phyloP scores from a whole-genome alignment of 92 coral and sea anemone genomes.

The Umimayanthus kanabou region DNA sequence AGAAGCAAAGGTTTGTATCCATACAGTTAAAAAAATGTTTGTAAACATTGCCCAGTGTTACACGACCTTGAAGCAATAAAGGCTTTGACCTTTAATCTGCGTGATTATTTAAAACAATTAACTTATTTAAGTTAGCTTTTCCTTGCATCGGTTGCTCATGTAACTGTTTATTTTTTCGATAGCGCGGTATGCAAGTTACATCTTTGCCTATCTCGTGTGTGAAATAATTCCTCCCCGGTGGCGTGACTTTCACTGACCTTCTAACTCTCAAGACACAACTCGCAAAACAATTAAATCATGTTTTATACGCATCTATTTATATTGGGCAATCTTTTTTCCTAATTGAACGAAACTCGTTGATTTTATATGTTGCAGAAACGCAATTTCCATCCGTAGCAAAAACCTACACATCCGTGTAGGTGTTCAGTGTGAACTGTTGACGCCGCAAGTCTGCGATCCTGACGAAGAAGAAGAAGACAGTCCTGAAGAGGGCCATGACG shows the following conservation, averaged over 20 bases:
- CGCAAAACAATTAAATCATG: not conserved
- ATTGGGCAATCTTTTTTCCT: not conserved
- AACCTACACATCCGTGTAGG: constrained; percentile 1
- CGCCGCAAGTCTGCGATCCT: constrained; percentile 1
- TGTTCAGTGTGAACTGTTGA: constrained; percentile 5
- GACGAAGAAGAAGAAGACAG: not conserved
- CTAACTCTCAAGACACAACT: not conserved
- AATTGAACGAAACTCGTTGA: not conserved
- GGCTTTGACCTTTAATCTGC: not conserved
- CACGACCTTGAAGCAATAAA: not conserved
- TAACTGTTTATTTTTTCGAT: not conserved
- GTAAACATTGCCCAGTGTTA: not conserved
- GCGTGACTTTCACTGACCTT: not conserved
- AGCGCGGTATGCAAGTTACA: not conserved
- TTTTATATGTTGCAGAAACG: not conserved
- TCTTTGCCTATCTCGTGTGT: not conserved
- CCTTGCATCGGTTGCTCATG: not conserved
- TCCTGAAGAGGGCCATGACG: not conserved
- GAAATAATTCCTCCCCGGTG: not conserved
- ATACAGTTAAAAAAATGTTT: not conserved
- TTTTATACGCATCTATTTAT: not conserved
- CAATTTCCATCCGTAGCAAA: not conserved
- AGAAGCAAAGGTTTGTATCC: constrained; percentile 28
- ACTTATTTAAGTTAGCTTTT: no score
- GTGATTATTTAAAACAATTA: not conserved